Evolutionary conservation across 2,797 vertebrate species (phyloP), one percentile per base, ranked within the genome.

Genomic region (Dipus sagitta): DNA sequence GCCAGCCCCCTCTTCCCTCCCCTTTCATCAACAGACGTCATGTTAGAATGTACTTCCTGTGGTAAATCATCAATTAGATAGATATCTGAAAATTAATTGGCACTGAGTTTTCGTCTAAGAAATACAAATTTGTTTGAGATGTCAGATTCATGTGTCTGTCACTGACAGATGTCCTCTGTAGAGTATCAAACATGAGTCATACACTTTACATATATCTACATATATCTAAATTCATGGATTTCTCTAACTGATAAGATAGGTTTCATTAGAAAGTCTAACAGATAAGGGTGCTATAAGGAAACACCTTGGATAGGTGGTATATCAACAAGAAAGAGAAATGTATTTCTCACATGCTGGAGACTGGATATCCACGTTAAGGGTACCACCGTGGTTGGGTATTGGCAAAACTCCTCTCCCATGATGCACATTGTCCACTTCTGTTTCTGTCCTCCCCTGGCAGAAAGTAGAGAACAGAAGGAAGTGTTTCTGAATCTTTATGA

Each of bases 51-150:
- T 38, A 62, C 26, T 15, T 60, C 15, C 26, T 24, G 28, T 74
- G 26, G 34, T 52, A 3, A 88, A 38, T 77, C n/a, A 47, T 11
- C 52, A 23, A 60, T 75, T 3, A 52, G 34, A 86, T 11, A 30
- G 30, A 62, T 38, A 83, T 28, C 60, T 94, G 64, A 87, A 78
- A 77, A 67, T 65, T 86, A 94, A 80, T 79, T 84, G 60, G 3
- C n/a, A 83, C 9, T 38, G 68, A 54, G 14, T 77, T 91, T 54
- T 92, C 78, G 84, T 90, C 74, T 94, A 90, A 94, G 76, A 81
- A 94, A 78, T 14, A 60, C 86, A 54, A 91, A 67, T 52, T 65
- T 72, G 30, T 90, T 54, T 80, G 28, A 23, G 30, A 81, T 86
- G 10, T 75, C 60, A 82, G 60, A 54, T 84, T 13, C 13, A 58